A percentile compares a stretch with the other conserved stretches of the same genome.
phyloP scores from a whole-genome alignment of 92 coral and sea anemone genomes.

The Epizoanthus ramosus region DNA sequence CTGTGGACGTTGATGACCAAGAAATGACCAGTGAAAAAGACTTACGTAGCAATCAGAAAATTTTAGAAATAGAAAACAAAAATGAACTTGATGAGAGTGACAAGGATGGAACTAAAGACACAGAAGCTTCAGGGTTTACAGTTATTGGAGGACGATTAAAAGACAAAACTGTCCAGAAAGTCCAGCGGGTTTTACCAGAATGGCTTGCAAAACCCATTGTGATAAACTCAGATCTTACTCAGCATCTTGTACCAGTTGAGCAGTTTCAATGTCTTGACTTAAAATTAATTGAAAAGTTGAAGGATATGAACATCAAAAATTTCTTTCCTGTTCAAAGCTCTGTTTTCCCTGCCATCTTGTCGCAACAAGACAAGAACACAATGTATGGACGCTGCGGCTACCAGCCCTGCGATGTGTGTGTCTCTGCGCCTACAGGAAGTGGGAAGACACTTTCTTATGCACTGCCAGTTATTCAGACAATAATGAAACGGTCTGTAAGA shows the following conservation, averaged over 20 bases:
- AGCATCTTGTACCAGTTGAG: constrained; percentile 63
- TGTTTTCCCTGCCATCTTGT: constrained; percentile 78
- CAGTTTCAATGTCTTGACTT: constrained; percentile 62
- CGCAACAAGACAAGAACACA: constrained; percentile 58
- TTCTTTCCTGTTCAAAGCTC: constrained; percentile 89
- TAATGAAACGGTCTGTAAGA: constrained; percentile 58
- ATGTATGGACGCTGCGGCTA: constrained; percentile 74
- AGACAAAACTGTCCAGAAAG: constrained; percentile 62
- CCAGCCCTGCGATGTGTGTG: constrained; percentile 85
- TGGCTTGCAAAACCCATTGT: constrained; percentile 88
- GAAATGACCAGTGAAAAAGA: neutral
- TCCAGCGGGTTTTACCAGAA: constrained; percentile 76
- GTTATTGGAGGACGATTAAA: constrained; percentile 81
- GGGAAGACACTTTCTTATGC: constrained; percentile 97
- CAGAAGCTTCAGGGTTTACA: constrained; percentile 65
- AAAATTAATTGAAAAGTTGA: constrained; percentile 59
- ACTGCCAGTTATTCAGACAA: constrained; percentile 79
- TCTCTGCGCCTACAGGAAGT: constrained; percentile 98
- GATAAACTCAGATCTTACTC: constrained; percentile 68
- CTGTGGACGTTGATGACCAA: neutral
- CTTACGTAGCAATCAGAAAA: neutral
- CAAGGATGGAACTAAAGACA: neutral
- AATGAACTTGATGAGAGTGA: constrained; percentile 14
- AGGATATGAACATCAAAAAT: constrained; percentile 60
- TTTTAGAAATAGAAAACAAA: neutral